Conservation (phyloP, 2,113 vertebrate species). For the Boleophthalmus pectinirostris region DNA sequence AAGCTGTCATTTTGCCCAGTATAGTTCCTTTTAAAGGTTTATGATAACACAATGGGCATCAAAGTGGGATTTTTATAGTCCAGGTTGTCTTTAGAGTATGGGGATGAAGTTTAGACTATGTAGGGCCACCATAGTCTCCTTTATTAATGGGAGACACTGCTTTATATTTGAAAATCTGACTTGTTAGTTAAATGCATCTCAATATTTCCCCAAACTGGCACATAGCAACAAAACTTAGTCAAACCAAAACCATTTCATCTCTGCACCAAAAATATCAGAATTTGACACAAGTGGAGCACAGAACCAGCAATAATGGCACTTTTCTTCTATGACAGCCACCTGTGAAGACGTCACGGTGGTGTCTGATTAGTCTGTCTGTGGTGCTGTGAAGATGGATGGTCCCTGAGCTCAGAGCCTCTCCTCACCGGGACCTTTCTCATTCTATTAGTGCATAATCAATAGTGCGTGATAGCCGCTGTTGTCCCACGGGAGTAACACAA, state of each 20-base stretch:
- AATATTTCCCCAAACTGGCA: neutral
- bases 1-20: too few relatives aligned
- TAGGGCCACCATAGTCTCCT: too few relatives aligned
- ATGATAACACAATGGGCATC: too few relatives aligned
- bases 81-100: too few relatives aligned
- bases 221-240: neutral
- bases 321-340: neutral
- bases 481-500: neutral
- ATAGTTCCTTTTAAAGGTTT: too few relatives aligned
- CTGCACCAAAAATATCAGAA: neutral
- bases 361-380: neutral
- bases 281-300: neutral
- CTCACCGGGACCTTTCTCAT: neutral
- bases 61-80: too few relatives aligned
- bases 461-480: slow-evolving; percentile 4
- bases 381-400: slow-evolving; percentile 15
- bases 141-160: too few relatives aligned
- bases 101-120: too few relatives aligned
- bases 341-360: neutral
- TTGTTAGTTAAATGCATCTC: too few relatives aligned
- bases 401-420: neutral
- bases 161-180: too few relatives aligned
- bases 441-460: slow-evolving; percentile 35
- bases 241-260: neutral
- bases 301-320: neutral